phyloP scores from a whole-genome alignment of 1,140 invertebrate species.

The Marisa cornuarietis region DNA sequence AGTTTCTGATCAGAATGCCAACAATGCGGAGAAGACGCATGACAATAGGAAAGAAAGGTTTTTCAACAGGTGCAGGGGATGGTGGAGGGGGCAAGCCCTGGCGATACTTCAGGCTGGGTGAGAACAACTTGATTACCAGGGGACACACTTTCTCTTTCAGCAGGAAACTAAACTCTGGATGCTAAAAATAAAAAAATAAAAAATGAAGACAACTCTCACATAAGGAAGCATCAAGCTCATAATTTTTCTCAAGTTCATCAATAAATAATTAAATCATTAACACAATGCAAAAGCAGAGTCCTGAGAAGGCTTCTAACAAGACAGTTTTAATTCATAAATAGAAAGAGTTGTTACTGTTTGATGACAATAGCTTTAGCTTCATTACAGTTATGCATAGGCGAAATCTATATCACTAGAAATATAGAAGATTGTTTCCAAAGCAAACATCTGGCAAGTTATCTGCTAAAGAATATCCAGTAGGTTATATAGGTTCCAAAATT shows the following conservation, averaged over 20 bases:
- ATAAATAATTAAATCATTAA: background rate
- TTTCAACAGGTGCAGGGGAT: conserved; percentile 76
- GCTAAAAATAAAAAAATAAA: conserved; percentile 70
- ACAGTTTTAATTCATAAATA: no score
- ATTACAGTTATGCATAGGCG: no score
- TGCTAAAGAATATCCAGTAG: no score
- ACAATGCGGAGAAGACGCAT: conserved; percentile 93
- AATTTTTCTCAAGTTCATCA: background rate
- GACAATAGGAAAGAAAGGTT: conserved; percentile 96
- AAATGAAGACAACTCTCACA: background rate
- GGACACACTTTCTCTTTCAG: conserved; percentile 97
- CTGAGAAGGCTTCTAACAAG: no score
- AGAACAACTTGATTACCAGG: conserved; percentile 96
- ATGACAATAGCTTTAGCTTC: no score
- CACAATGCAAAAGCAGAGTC: background rate
- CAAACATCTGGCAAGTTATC: no score
- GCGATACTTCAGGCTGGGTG: conserved; percentile 76
- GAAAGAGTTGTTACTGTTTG: no score
- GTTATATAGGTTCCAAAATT: no score
- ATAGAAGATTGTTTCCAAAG: no score
- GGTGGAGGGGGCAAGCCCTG: conserved; percentile 72
- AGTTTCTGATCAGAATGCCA: conserved; percentile 91
- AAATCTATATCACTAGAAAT: no score
- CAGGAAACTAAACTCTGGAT: conserved; percentile 92
- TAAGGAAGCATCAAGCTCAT: background rate